Conservation (phyloP, 2,888 invertebrate genomes). For the Ametastegia equiseti region DNA sequence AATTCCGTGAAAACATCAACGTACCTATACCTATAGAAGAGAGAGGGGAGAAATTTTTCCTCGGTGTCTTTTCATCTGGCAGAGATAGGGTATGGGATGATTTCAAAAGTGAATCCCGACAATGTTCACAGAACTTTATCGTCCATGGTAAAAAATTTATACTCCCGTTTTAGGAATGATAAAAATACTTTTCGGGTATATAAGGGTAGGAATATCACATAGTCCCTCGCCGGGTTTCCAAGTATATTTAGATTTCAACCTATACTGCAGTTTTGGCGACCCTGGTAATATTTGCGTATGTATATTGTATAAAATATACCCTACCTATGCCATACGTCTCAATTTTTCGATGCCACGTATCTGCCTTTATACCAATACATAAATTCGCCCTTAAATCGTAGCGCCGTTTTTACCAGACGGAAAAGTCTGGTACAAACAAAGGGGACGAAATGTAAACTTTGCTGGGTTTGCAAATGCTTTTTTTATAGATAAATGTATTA, state of each 20-base stretch:
- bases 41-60: background rate
- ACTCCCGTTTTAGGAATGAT: background rate
- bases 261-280: background rate
- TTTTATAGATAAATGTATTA: background rate
- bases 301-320: no score
- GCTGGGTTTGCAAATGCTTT: background rate
- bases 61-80: constrained; percentile 24
- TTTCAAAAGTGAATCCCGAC: background rate
- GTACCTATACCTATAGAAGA: background rate
- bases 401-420: background rate
- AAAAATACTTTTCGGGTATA: background rate
- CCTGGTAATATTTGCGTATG: no score
- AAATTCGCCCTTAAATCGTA: background rate
- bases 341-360: background rate
- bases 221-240: no score
- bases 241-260: no score
- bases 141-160: constrained; percentile 11
- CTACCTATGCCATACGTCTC: background rate
- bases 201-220: background rate
- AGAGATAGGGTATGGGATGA: background rate
- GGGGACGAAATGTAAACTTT: background rate
- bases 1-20: background rate
- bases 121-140: constrained; percentile 22
- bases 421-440: background rate
- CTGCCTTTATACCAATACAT: background rate